Evolutionary conservation across 2,888 invertebrate genomes (phyloP).

Genomic region (Diploptera punctata): DNA sequence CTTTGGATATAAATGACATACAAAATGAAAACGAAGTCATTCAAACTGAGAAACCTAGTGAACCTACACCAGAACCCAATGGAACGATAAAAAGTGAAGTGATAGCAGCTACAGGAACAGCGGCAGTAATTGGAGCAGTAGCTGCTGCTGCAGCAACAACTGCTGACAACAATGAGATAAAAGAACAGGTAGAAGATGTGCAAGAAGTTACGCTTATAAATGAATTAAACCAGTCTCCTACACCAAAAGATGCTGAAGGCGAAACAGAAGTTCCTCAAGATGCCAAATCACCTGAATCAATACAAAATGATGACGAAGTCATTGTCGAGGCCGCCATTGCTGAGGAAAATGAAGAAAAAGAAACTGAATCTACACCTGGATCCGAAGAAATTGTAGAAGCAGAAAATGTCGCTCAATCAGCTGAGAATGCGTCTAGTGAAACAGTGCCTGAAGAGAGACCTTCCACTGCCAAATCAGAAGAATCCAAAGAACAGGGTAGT

Average conservation of each 20-base stretch:
- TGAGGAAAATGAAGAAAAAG: background rate
- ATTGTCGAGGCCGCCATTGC: background rate
- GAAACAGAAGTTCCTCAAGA: background rate
- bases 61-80: slow-evolving; percentile 23
- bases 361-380: background rate
- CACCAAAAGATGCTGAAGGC: background rate
- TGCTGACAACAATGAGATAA: background rate
- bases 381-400: too few relatives aligned
- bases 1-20: background rate
- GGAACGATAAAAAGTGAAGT: slow-evolving; percentile 30
- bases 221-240: background rate
- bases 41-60: background rate
- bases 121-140: slow-evolving; percentile 18
- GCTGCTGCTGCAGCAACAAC: slow-evolving; percentile 18
- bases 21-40: background rate
- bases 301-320: background rate
- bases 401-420: background rate
- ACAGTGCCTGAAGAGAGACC: slow-evolving; percentile 6
- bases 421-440: background rate
- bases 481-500: background rate
- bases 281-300: background rate
- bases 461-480: background rate
- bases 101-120: slow-evolving; percentile 25
- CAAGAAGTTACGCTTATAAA: background rate
- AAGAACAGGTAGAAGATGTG: background rate